These are phyloP conservation scores for Bradypodion pumilum DNA, from an alignment of 2,797 vertebrate species.

Conservation along the genomic window DNA sequence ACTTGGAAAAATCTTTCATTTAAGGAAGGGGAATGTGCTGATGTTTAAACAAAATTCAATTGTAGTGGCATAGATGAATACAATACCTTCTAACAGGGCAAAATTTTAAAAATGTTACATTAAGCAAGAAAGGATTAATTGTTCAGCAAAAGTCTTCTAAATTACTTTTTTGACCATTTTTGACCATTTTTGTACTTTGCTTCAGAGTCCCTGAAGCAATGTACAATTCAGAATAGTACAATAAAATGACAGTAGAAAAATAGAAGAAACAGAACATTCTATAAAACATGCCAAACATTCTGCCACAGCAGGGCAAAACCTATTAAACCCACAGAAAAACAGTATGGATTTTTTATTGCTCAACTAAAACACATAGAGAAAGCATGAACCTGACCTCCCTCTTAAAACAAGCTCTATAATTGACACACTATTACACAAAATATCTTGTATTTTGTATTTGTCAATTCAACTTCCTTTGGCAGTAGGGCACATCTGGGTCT, in stretches of 20 bases:
- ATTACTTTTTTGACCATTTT: background rate
- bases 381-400: background rate
- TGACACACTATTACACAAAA: background rate
- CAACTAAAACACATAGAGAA: background rate
- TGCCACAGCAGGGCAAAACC: background rate
- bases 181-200: too few relatives aligned
- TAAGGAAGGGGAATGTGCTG: background rate
- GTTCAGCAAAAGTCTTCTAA: background rate
- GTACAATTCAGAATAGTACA: background rate
- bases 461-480: too few relatives aligned
- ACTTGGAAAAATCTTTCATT: background rate
- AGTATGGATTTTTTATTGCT: background rate
- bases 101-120: background rate
- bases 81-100: background rate
- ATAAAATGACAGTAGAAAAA: background rate
- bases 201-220: background rate
- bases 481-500: too few relatives aligned
- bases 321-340: background rate
- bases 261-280: background rate
- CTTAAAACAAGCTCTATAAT: background rate
- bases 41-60: background rate
- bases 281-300: too few relatives aligned
- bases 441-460: too few relatives aligned
- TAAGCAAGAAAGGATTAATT: background rate
- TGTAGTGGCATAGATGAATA: background rate